These are phyloP conservation scores for Idaea straminata DNA, from an alignment of 2,888 invertebrate species.

Conservation along the genomic window DNA sequence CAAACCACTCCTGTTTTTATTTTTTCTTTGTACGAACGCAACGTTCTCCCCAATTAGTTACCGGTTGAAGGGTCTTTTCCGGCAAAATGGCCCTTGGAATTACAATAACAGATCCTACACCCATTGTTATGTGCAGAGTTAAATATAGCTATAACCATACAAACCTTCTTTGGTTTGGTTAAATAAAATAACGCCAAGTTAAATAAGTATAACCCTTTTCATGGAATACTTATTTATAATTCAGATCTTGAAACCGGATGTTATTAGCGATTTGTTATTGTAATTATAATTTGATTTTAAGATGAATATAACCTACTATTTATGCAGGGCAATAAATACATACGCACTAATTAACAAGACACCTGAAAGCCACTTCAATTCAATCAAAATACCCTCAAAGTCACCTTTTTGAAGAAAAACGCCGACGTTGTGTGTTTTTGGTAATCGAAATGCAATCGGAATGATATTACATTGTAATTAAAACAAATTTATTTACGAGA, in stretches of 20 bases:
- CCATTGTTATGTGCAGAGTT: slow-evolving; percentile 29
- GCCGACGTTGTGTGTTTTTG: too few species aligned
- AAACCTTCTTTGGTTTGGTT: slow-evolving; percentile 1
- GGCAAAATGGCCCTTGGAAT: slow-evolving; percentile 25
- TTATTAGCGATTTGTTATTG: background rate
- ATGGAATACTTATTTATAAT: background rate
- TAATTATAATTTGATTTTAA: background rate
- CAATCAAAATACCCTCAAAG: too few species aligned
- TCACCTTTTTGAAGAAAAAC: too few species aligned
- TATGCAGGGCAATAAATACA: background rate
- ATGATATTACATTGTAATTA: too few species aligned
- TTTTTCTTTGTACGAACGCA: slow-evolving; percentile 21
- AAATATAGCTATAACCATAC: slow-evolving; percentile 19
- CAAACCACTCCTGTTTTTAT: slow-evolving; percentile 19
- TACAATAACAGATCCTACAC: slow-evolving; percentile 28
- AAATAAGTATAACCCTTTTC: background rate
- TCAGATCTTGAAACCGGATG: background rate
- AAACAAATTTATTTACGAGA: too few species aligned
- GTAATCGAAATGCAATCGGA: too few species aligned
- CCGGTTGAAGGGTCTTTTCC: slow-evolving; percentile 26
- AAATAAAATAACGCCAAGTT: background rate
- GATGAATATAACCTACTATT: background rate
- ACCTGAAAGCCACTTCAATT: too few species aligned
- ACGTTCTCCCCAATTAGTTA: slow-evolving; percentile 29
- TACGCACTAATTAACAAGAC: too few species aligned